Evolutionary conservation across 2,797 vertebrate genomes (phyloP).

Genomic region (Melanotaenia boesemani): DNA sequence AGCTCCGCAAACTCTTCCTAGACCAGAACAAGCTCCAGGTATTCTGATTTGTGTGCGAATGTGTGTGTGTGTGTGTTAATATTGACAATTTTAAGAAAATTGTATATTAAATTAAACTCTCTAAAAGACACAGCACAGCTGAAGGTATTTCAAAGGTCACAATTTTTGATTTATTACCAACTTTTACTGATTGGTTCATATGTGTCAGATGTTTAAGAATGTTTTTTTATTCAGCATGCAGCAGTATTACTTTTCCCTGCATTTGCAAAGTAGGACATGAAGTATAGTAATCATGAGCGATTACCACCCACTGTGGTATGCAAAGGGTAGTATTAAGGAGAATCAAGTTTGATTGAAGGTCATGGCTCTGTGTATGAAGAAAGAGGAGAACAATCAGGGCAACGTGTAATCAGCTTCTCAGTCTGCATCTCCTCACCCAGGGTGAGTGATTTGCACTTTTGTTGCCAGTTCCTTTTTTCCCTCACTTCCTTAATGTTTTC

Average conservation of each 20-base stretch:
- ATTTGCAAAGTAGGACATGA: constrained; percentile 74
- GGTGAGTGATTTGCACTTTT: constrained; percentile 79
- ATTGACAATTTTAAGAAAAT: constrained; percentile 32
- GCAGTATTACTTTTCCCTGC: constrained; percentile 62
- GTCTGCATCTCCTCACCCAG: constrained; percentile 69
- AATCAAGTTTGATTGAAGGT: constrained; percentile 87
- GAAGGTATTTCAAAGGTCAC: constrained; percentile 62
- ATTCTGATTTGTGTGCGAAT: constrained; percentile 21
- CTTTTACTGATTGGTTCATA: constrained; percentile 68
- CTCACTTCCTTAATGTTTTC: constrained; percentile 71
- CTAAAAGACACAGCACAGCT: constrained; percentile 29
- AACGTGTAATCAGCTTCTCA: constrained; percentile 81
- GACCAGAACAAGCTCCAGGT: constrained; percentile 91
- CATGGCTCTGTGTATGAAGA: constrained; percentile 68
- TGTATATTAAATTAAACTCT: constrained; percentile 22
- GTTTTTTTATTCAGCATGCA: constrained; percentile 60
- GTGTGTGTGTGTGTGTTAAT: constrained; percentile 12
- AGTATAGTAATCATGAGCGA: constrained; percentile 80
- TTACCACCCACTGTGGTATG: constrained; percentile 76
- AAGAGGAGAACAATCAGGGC: constrained; percentile 78
- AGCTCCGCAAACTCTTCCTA: constrained; percentile 87
- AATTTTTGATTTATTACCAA: constrained; percentile 53
- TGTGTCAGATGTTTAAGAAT: constrained; percentile 64
- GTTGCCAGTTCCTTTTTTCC: constrained; percentile 59
- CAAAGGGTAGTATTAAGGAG: constrained; percentile 77